A percentile compares a stretch with the other conserved stretches of the same genome.
phyloP scores from a whole-genome alignment of 2,888 invertebrate species.

The Idaea biselata region DNA sequence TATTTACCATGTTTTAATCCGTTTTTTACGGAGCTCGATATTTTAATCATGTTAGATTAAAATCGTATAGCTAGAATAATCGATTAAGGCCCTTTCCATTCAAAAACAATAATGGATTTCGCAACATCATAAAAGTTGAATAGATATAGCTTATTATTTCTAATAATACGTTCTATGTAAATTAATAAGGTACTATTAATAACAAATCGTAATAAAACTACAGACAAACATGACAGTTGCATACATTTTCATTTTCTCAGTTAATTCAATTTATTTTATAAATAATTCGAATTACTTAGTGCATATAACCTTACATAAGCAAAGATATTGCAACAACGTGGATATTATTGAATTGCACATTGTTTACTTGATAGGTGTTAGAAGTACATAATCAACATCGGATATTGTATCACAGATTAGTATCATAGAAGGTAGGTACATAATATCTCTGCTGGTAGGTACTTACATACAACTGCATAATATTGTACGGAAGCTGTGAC shows the following conservation, averaged over 20 bases:
- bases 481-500: too few relatives aligned
- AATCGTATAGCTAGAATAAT: too few relatives aligned
- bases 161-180: neutral
- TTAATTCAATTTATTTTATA: neutral
- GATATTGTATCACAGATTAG: neutral
- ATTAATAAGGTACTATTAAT: neutral
- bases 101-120: too few relatives aligned
- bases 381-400: neutral
- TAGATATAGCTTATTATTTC: too few relatives aligned
- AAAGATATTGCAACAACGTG: neutral
- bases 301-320: neutral
- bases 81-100: too few relatives aligned
- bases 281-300: neutral
- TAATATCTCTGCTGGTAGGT: too few relatives aligned
- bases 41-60: too few relatives aligned
- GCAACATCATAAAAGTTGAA: too few relatives aligned
- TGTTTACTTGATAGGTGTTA: neutral
- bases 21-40: too few relatives aligned
- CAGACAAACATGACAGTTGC: neutral
- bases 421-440: neutral
- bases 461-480: too few relatives aligned
- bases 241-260: neutral
- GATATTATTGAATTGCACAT: neutral
- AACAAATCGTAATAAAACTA: neutral
- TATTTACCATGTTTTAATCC: too few relatives aligned